Evolutionary conservation across 2,888 invertebrate species (phyloP), one percentile per base, ranked within the genome.

Genomic region (Catonia carolina): DNA sequence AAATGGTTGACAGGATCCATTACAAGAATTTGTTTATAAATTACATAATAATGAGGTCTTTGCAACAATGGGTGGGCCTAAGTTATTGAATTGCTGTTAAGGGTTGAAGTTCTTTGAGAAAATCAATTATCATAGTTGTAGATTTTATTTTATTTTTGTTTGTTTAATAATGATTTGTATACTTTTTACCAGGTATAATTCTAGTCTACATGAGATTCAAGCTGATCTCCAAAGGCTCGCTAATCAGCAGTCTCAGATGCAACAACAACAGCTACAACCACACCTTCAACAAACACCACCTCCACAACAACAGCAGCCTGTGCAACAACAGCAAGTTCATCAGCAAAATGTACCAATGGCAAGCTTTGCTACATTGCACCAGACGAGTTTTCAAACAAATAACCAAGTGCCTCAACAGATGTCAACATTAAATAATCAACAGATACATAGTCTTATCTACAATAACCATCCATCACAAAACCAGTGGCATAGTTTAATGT

Each of bases 171-270:
- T n/a, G n/a, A n/a, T 27, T 27, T 27, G 4, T 27, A 4, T 56
- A 56, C 58, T 27, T 27, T 27, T 27, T 27, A 76, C 64, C 73
- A 88, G 87, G 77, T 90, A 95, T 85, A 94, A 94, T 78, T 84
- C 83, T 77, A 94, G 89, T 78, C 83, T 96, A 69, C 87, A 89
- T 72, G 94, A 95, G 76, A 86, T 96, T 69, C 94, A 95, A 77
- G 86, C 86, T 63, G 95, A 96, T 75, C 93, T 96, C 71, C 89
- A 92, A 74, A 82, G 90, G 67, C 79, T 96, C 65, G 85, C 91
- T 60, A 84, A 83, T 62, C 90, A 92, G 70, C 87, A 88, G 70
- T 83, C 80, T 72, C 85, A 85, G 73, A 83, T 86, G 67, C 85
- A 81, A 71, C 77, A 67, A 49, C 58, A 68, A 60, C 51, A 55